These are phyloP conservation scores for Podocnemis expansa DNA, from an alignment of 2,113 vertebrate species.

Conservation along the genomic window DNA sequence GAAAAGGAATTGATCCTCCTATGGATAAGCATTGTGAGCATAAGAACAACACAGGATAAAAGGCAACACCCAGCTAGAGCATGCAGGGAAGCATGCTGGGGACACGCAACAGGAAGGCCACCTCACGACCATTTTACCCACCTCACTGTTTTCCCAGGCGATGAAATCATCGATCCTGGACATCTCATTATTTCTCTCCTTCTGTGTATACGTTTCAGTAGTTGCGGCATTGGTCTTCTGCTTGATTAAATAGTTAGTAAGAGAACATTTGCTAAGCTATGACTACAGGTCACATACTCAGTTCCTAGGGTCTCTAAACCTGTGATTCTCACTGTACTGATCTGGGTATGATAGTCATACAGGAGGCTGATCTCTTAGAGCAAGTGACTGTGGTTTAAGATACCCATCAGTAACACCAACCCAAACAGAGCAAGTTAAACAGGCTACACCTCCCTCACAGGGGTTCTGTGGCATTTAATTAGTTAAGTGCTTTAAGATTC, in stretches of 20 bases:
- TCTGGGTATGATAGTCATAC: neutral
- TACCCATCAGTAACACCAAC: neutral
- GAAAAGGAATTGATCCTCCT: no score
- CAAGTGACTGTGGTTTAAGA: neutral
- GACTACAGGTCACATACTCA: neutral
- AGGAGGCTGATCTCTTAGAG: neutral
- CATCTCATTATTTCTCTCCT: neutral
- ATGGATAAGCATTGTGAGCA: no score
- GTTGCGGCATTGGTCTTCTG: neutral
- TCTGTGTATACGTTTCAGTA: neutral
- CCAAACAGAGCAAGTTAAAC: neutral
- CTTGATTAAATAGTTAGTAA: neutral
- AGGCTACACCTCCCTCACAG: neutral
- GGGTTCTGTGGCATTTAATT: neutral
- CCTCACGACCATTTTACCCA: neutral
- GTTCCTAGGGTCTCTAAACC: neutral
- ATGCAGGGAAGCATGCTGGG: no score
- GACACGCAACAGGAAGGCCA: neutral
- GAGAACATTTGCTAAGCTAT: neutral
- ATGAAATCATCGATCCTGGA: neutral
- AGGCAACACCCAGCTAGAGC: no score
- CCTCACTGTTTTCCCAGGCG: neutral
- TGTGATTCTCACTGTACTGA: neutral
- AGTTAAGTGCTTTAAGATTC: neutral
- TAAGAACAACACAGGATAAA: no score